Conservation (phyloP, 2,797 vertebrate genomes). For the Pangasius djambal region DNA sequence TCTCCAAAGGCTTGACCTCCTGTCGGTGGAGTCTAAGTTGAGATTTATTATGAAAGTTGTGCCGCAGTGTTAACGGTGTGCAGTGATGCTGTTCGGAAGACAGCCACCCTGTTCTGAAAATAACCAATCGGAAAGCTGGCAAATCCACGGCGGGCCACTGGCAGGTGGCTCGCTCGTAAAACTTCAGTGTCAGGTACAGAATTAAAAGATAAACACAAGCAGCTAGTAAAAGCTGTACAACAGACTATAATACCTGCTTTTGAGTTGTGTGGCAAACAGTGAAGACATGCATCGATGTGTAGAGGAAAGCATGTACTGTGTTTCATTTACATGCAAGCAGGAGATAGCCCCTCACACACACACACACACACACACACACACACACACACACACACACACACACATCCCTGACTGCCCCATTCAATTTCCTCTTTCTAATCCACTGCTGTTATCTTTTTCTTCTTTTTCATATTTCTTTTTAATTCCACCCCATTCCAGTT, state of each 20-base stretch:
- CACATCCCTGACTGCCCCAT: not conserved
- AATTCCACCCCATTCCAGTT: not conserved
- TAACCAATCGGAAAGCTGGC: constrained; percentile 65
- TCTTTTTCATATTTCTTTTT: not conserved
- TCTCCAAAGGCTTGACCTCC: constrained; percentile 2
- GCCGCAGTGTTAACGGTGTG: not conserved
- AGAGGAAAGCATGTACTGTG: not conserved
- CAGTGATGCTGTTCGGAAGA: constrained; percentile 49
- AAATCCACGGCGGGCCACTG: constrained; percentile 64
- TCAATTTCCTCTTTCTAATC: constrained; percentile 24
- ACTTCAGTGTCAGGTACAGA: constrained; percentile 52
- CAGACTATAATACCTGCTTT: constrained; percentile 52
- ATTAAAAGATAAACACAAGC: constrained; percentile 58
- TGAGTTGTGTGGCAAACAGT: constrained; percentile 41
- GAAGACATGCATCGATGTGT: not conserved
- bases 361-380: not conserved
- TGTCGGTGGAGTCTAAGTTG: not conserved
- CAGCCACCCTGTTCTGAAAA: constrained; percentile 67
- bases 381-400: no score
- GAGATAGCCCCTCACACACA: not conserved
- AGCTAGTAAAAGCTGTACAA: constrained; percentile 50
- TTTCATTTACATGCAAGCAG: not conserved
- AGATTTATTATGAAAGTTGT: constrained; percentile 19
- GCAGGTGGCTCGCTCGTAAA: constrained; percentile 58
- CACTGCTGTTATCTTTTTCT: not conserved